Evolutionary conservation across 2,113 vertebrate genomes (phyloP).

Genomic region (Monarcha castaneiventris): DNA sequence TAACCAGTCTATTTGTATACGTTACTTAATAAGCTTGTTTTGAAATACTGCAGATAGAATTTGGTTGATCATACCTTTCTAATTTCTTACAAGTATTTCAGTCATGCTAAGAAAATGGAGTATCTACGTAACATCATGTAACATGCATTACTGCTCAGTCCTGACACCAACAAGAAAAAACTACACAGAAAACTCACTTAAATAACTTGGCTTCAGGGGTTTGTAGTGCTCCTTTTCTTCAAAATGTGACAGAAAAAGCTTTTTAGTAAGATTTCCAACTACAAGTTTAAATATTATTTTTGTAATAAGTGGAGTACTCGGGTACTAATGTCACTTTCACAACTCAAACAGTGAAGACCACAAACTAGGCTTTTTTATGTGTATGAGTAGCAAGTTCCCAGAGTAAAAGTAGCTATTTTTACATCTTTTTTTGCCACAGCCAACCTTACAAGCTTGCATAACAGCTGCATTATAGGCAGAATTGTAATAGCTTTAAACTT

Average conservation of each 20-base stretch:
- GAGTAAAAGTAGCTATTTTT: background rate
- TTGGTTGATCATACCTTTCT: background rate
- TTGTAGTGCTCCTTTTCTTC: background rate
- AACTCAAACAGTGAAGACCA: background rate
- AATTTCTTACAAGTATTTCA: slow-evolving; percentile 28
- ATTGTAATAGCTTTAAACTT: background rate
- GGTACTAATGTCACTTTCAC: background rate
- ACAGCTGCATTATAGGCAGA: background rate
- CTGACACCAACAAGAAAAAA: background rate
- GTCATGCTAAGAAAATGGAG: background rate
- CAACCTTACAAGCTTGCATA: background rate
- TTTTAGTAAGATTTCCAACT: background rate
- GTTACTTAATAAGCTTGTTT: background rate
- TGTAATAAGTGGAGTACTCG: background rate
- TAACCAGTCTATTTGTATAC: background rate
- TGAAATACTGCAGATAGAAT: background rate
- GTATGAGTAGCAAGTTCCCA: background rate
- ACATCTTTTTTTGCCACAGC: background rate
- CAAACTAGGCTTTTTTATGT: background rate
- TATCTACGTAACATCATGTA: background rate
- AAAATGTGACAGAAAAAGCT: background rate
- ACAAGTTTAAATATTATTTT: background rate
- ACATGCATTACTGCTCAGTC: background rate
- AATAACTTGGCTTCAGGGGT: background rate
- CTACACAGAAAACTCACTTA: background rate